Conservation (phyloP, 2,888 invertebrate species). For the Papilio elwesi region DNA sequence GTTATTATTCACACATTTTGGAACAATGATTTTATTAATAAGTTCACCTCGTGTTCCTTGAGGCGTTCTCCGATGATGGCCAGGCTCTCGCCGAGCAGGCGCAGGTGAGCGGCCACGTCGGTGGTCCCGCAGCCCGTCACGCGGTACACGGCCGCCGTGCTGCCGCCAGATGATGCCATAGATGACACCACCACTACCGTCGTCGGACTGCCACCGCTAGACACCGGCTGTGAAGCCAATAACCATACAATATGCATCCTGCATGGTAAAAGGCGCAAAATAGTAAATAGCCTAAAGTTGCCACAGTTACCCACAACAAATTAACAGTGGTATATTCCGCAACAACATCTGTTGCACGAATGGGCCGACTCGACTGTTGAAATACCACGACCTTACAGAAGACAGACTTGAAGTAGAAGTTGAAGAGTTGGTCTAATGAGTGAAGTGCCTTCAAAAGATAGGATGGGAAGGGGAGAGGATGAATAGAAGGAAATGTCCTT, state of each 20-base stretch:
- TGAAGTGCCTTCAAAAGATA: too few species aligned
- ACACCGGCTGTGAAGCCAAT: conserved; percentile 45
- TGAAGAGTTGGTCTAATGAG: too few species aligned
- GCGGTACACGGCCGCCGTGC: conserved; percentile 77
- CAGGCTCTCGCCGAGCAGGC: conserved; percentile 95
- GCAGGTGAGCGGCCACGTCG: conserved; percentile 96
- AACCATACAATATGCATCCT: not conserved
- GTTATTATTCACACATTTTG: too few species aligned
- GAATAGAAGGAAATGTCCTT: too few species aligned
- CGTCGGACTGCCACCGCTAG: conserved; percentile 20
- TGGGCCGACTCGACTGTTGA: too few species aligned
- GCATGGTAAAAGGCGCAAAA: not conserved
- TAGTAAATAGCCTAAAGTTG: too few species aligned
- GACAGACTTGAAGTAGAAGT: too few species aligned
- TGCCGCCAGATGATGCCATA: conserved; percentile 23
- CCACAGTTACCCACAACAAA: too few species aligned
- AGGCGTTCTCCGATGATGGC: conserved; percentile 96
- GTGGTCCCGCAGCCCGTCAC: conserved; percentile 91
- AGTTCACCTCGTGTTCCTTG: conserved; percentile 93
- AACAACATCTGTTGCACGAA: too few species aligned
- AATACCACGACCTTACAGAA: too few species aligned
- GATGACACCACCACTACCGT: conserved; percentile 1
- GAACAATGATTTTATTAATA: not conserved
- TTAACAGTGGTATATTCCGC: too few species aligned
- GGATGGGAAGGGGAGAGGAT: too few species aligned